These are phyloP conservation scores for Ageneiosus marmoratus DNA, from an alignment of 2,113 vertebrate genomes.

Conservation along the genomic window DNA sequence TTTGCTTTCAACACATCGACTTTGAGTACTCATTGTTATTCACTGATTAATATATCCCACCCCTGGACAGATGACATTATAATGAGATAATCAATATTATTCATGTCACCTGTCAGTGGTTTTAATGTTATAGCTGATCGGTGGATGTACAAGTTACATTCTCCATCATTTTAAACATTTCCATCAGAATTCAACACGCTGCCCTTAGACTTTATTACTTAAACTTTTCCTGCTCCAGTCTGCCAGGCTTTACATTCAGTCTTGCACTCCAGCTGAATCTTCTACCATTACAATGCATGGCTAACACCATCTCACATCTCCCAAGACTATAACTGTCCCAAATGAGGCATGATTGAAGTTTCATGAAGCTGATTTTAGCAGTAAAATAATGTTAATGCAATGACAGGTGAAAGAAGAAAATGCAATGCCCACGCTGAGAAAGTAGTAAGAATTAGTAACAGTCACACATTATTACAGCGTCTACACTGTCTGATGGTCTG, in stretches of 20 bases:
- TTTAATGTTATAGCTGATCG: too few species aligned
- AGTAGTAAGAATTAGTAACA: slow-evolving; percentile 21
- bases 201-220: slow-evolving; percentile 12
- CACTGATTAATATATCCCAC: too few species aligned
- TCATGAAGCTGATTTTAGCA: slow-evolving; percentile 34
- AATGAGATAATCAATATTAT: too few species aligned
- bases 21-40: too few species aligned
- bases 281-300: slow-evolving; percentile 10
- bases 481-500: slow-evolving; percentile 18
- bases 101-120: too few species aligned
- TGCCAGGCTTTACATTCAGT: slow-evolving; percentile 9
- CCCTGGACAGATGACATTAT: too few species aligned
- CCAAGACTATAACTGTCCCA: background rate
- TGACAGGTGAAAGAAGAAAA: slow-evolving; percentile 27
- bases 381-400: slow-evolving; percentile 44
- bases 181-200: background rate
- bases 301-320: slow-evolving; percentile 20
- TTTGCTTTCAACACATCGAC: too few species aligned
- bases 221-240: background rate
- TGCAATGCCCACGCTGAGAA: slow-evolving; percentile 17
- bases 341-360: slow-evolving; percentile 39
- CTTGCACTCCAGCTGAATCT: slow-evolving; percentile 39
- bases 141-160: background rate
- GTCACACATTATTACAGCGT: slow-evolving; percentile 38
- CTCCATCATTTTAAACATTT: background rate